Conservation (phyloP, 2,113 vertebrate genomes). For the Scatophagus argus region DNA sequence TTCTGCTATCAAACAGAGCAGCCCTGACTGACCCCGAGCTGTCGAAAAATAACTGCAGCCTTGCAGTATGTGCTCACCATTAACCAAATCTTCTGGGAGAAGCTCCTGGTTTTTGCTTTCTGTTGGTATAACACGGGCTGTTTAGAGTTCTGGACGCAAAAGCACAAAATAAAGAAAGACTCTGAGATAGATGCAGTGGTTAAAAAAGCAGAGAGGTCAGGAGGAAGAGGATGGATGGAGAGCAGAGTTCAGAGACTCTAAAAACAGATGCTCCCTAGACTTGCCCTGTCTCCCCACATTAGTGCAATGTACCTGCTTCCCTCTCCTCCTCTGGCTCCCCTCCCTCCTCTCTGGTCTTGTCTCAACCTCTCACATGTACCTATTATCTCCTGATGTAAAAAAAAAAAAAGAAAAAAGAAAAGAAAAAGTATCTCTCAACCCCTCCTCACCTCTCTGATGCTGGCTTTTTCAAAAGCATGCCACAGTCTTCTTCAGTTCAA, state of each 20-base stretch:
- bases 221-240: constrained; percentile 29
- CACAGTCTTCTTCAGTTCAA: neutral
- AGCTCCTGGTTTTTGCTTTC: constrained; percentile 43
- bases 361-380: constrained; percentile 20
- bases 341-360: constrained; percentile 21
- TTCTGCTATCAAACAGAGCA: constrained; percentile 38
- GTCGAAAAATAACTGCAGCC: constrained; percentile 40
- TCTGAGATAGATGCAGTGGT: neutral
- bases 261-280: constrained; percentile 75
- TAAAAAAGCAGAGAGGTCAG: constrained; percentile 19
- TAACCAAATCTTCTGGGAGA: constrained; percentile 37
- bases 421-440: constrained; percentile 7
- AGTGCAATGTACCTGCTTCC: constrained; percentile 48
- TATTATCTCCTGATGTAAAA: constrained; percentile 21
- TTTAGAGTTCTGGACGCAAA: constrained; percentile 30
- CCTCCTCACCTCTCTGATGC: neutral
- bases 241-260: constrained; percentile 53
- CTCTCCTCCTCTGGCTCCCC: constrained; percentile 15
- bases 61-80: constrained; percentile 23
- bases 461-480: neutral
- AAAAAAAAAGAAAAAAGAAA: no score
- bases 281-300: constrained; percentile 69
- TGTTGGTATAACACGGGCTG: constrained; percentile 25
- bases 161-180: constrained; percentile 12
- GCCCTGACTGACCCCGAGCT: constrained; percentile 44